These are phyloP conservation scores for Euleptes europaea DNA, from an alignment of 2,113 vertebrate genomes.

Conservation along the genomic window DNA sequence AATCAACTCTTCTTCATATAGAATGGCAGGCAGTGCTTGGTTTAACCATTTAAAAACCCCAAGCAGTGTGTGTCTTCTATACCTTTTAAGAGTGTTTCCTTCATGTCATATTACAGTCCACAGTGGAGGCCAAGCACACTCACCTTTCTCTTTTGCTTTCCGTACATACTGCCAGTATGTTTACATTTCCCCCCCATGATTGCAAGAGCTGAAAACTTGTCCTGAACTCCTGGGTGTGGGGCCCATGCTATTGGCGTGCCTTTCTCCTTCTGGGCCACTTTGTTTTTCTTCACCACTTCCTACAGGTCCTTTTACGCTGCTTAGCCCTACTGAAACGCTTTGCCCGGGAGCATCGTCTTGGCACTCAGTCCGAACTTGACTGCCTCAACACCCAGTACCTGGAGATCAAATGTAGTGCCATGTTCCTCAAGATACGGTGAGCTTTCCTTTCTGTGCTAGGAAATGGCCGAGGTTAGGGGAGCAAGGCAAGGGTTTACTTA, in stretches of 20 bases:
- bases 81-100: background rate
- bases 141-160: background rate
- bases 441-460: background rate
- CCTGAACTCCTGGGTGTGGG: too few relatives aligned
- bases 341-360: slow-evolving; percentile 80
- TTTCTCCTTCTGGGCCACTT: background rate
- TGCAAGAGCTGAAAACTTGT: background rate
- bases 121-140: too few relatives aligned
- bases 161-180: background rate
- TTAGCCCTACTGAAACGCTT: slow-evolving; percentile 79
- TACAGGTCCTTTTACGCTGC: slow-evolving; percentile 81
- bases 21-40: background rate
- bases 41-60: background rate
- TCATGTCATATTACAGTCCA: background rate
- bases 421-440: slow-evolving; percentile 86
- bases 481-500: background rate
- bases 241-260: too few relatives aligned
- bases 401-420: slow-evolving; percentile 83
- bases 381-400: slow-evolving; percentile 82
- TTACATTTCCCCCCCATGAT: background rate
- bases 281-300: background rate
- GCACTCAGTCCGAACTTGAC: slow-evolving; percentile 81
- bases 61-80: background rate
- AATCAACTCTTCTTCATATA: too few relatives aligned
- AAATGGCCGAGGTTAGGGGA: background rate